These are phyloP conservation scores for Cavia aperea DNA, from an alignment of 2,113 vertebrate species.

Conservation along the genomic window DNA sequence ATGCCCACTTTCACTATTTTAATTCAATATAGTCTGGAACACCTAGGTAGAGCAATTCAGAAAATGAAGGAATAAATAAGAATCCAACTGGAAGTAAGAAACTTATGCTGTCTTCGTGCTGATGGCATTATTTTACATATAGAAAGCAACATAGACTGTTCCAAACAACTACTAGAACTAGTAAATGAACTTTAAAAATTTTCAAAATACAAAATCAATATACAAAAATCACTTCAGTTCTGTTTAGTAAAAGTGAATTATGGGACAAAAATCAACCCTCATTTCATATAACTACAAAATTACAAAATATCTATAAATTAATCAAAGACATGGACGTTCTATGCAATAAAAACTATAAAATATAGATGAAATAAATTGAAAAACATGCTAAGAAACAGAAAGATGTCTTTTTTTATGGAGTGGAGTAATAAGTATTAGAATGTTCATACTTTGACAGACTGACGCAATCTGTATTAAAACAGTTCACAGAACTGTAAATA, in stretches of 20 bases:
- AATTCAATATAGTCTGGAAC: neutral
- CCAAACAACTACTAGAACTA: neutral
- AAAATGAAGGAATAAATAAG: too few relatives aligned
- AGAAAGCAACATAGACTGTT: neutral
- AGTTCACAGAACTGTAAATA: neutral
- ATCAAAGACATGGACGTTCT: neutral
- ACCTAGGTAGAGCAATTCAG: neutral
- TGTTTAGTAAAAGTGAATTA: neutral
- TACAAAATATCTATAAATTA: neutral
- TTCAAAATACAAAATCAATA: neutral
- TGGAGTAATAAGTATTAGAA: neutral
- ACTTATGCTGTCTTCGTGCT: neutral
- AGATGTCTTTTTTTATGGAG: neutral
- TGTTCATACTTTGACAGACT: neutral
- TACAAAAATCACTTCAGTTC: neutral
- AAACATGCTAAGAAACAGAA: neutral
- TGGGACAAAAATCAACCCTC: neutral
- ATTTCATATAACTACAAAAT: neutral
- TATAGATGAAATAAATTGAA: neutral
- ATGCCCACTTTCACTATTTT: fast-evolving
- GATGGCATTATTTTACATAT: neutral
- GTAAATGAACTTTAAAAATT: neutral
- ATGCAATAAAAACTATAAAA: neutral
- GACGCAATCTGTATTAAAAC: neutral
- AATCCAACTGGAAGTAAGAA: neutral